Percentiles rank a stretch among this genome's conserved stretches.
These are phyloP conservation scores for Poeciliopsis turneri DNA, from an alignment of 2,797 vertebrate species.

Conservation along the genomic window DNA sequence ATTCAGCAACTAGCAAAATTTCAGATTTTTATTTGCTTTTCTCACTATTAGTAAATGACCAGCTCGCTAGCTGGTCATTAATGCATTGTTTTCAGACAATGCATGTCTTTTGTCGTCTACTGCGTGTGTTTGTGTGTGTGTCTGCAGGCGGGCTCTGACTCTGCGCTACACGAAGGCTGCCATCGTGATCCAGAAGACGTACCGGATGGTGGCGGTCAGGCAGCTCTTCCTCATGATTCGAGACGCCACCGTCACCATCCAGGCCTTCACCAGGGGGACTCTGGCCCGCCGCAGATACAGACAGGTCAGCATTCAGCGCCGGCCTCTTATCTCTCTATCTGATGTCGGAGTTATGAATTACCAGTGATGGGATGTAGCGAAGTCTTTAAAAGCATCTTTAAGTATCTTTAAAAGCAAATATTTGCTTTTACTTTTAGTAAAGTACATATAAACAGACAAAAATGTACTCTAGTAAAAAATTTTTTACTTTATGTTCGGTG, in stretches of 20 bases:
- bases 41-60: not conserved
- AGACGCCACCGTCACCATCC: slow-evolving; percentile 77
- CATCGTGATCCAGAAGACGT: slow-evolving; percentile 79
- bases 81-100: not conserved
- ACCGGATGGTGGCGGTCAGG: slow-evolving; percentile 74
- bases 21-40: not conserved
- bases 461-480: too few relatives aligned
- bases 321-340: not conserved
- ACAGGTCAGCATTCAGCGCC: slow-evolving; percentile 58
- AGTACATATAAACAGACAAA: too few relatives aligned
- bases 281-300: slow-evolving; percentile 63
- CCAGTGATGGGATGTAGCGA: too few relatives aligned
- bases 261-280: slow-evolving; percentile 77
- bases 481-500: too few relatives aligned
- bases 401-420: too few relatives aligned
- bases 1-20: too few relatives aligned
- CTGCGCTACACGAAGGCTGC: slow-evolving; percentile 79
- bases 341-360: not conserved
- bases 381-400: too few relatives aligned
- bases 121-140: not conserved
- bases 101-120: not conserved
- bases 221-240: slow-evolving; percentile 63
- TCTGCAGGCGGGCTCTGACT: slow-evolving; percentile 60
- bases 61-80: not conserved
- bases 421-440: too few relatives aligned